phyloP scores from a whole-genome alignment of 1,140 invertebrate genomes.

The Drosophila pallidifrons region DNA sequence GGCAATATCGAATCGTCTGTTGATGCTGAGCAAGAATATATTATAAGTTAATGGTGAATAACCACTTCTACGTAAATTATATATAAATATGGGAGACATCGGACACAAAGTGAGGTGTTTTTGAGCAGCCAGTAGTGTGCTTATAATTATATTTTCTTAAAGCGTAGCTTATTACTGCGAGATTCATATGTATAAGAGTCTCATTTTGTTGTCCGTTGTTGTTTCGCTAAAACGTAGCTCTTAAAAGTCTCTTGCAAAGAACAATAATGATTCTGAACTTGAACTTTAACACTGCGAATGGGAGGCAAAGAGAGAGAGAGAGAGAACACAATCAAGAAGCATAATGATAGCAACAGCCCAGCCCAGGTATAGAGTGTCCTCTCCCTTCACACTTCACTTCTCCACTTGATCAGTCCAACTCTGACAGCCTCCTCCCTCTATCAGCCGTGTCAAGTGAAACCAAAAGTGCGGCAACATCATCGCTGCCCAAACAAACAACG shows the following conservation, averaged over 20 bases:
- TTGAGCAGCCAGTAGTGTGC: not conserved
- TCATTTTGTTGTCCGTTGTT: not conserved
- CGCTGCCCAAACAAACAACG: slow-evolving; percentile 59
- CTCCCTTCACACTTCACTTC: not conserved
- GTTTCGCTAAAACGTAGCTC: slow-evolving; percentile 7
- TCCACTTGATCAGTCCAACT: not conserved
- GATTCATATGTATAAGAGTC: not conserved
- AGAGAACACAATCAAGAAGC: slow-evolving; percentile 36
- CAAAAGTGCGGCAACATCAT: slow-evolving; percentile 68
- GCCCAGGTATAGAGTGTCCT: not conserved
- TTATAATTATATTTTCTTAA: not conserved
- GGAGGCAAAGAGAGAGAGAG: slow-evolving; percentile 10
- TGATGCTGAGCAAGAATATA: no score
- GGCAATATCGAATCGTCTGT: no score
- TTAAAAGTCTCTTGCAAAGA: slow-evolving; percentile 28
- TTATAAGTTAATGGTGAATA: no score
- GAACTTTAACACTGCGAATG: slow-evolving; percentile 74
- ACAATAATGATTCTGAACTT: slow-evolving; percentile 78
- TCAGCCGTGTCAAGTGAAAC: slow-evolving; percentile 69
- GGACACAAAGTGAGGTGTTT: not conserved
- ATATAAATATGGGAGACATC: not conserved
- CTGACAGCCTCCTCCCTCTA: slow-evolving; percentile 1
- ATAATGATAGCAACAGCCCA: slow-evolving; percentile 40
- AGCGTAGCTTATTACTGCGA: slow-evolving; percentile 1
- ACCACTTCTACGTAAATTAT: not conserved